phyloP scores from a whole-genome alignment of 2,797 vertebrate species.

The Diceros bicornis region DNA sequence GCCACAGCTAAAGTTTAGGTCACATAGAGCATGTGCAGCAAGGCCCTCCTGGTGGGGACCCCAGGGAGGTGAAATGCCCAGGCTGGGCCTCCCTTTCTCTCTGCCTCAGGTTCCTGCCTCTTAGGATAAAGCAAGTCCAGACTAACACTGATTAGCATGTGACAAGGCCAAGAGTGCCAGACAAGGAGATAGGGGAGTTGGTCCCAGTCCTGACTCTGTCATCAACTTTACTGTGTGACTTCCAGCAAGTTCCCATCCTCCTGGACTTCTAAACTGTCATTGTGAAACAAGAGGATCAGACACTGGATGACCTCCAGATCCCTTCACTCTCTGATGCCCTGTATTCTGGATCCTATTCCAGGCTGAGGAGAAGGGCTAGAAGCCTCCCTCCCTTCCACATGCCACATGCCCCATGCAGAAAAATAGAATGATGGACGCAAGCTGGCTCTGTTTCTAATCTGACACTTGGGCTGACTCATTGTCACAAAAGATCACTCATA shows the following conservation, averaged over 20 bases:
- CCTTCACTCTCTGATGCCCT: background rate
- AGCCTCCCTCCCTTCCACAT: no score
- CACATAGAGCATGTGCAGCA: background rate
- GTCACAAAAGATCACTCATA: background rate
- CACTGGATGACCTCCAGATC: background rate
- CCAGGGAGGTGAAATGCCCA: background rate
- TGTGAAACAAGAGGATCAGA: background rate
- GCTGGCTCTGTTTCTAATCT: background rate
- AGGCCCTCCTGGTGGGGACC: no score
- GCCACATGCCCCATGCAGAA: background rate
- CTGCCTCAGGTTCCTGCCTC: background rate
- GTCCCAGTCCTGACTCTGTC: background rate
- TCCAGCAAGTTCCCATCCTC: background rate
- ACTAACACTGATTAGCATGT: background rate
- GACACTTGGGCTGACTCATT: background rate
- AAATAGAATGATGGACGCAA: background rate
- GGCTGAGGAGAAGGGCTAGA: background rate
- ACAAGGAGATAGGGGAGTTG: background rate
- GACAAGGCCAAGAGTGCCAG: background rate
- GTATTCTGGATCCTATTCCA: background rate
- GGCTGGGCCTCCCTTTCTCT: background rate
- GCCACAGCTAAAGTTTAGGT: background rate
- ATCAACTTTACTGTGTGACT: background rate
- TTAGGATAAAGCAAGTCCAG: background rate
- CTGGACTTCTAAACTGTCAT: background rate